Evolutionary conservation across 2,888 invertebrate genomes (phyloP), one percentile per base, ranked within the genome.

Genomic region (Drosophila borealis): DNA sequence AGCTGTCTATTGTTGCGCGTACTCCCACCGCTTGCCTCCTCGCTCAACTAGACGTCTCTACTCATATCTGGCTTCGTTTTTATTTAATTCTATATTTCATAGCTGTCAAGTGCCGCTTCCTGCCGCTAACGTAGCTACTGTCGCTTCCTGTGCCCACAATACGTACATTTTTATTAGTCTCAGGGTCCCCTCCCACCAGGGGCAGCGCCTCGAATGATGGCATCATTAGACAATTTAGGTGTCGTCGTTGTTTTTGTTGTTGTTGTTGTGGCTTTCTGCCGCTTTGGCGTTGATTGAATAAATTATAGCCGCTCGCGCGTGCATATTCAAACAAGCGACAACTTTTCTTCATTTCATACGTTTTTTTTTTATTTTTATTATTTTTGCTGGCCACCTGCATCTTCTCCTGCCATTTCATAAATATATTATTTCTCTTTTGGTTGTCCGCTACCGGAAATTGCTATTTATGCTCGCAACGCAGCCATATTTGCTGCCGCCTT

Each of bases 191-290:
- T 10, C 5, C 36, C 36, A 17, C 13, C 34, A 13, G 13, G 64
- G 41, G 42, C 39, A 25, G 50, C 66, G 59, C 65, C 78, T 74
- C 63, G 70, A 78, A 80, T 87, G 89, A 87, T 81, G 88, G 88
- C 85, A 86, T 86, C 85, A 86, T 86, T 86, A 86, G 88, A 87
- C 85, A 87, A 89, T 86, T 86, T 86, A 89, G 85, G 88, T 72
- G 69, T 67, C 45, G 61, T 53, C 60, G 60, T 19, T 56, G 73
- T 21, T 61, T 39, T 29, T 46, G 41, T 44, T 36, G 13, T 33
- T 42, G 42, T 42, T 33, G 14, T 56, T 65, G 50, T 11, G 59
- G 61, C 4, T 45, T 55, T 44, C 46, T 57, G 65, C 56, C 53
- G 21, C 33, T 68, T 70, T 57, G 64, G 70, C 72, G 84, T 78